phyloP scores from a whole-genome alignment of 2,797 vertebrate genomes.

The Sparidentex hasta region DNA sequence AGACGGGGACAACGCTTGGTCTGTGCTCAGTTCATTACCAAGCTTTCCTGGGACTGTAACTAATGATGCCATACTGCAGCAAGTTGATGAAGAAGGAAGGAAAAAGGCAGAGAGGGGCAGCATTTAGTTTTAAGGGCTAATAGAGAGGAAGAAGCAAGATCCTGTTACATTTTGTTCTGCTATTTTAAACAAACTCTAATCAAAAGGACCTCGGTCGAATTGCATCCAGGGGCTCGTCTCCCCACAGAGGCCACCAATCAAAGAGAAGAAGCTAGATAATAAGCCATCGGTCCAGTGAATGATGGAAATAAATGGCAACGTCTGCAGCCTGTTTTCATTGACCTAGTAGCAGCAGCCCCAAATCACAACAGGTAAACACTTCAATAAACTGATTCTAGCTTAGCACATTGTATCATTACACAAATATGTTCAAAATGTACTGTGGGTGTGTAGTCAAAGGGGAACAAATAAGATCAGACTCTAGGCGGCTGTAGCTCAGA shows the following conservation, averaged over 20 bases:
- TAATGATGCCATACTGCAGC: conserved; percentile 57
- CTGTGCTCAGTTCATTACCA: conserved; percentile 65
- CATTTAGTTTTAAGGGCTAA: background rate
- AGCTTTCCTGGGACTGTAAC: conserved; percentile 54
- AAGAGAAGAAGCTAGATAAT: conserved; percentile 3
- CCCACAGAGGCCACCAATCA: conserved; percentile 13
- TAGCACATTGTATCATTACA: background rate
- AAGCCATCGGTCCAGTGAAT: conserved; percentile 31
- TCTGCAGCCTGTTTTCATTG: conserved; percentile 3
- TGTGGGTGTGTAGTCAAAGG: background rate
- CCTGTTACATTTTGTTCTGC: conserved; percentile 9
- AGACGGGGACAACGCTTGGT: conserved; percentile 38
- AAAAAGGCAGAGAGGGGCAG: conserved; percentile 1
- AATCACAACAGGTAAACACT: background rate
- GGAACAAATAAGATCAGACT: background rate
- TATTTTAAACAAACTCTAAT: conserved; percentile 19
- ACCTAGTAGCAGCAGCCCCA: conserved; percentile 5
- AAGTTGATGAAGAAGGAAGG: conserved; percentile 24
- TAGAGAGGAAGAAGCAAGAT: background rate
- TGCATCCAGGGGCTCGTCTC: background rate
- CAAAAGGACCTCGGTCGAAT: background rate
- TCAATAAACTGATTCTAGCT: background rate
- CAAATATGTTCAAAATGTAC: background rate
- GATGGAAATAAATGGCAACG: conserved; percentile 13
- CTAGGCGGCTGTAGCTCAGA: too few relatives aligned